Conservation (phyloP, 2,113 vertebrate genomes). For the Pagrus major region DNA sequence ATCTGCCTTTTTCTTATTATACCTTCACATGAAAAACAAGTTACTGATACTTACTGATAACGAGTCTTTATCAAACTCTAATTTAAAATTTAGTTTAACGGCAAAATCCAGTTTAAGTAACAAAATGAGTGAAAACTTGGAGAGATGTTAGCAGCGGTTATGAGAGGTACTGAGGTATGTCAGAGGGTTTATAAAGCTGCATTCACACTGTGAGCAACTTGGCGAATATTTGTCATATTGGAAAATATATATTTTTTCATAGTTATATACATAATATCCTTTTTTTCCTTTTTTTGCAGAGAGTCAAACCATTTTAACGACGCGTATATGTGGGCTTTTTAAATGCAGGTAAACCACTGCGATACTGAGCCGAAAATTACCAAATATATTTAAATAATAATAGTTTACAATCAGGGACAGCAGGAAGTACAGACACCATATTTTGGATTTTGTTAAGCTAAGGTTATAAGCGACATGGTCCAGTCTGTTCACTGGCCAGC, state of each 20-base stretch:
- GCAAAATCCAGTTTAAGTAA: not conserved
- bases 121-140: not conserved
- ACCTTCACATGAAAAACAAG: slow-evolving; percentile 1
- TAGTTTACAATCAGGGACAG: not conserved
- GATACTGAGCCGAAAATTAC: too few species aligned
- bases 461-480: not conserved
- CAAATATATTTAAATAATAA: too few species aligned
- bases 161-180: not conserved
- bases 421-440: not conserved
- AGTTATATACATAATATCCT: too few species aligned
- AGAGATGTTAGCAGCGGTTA: slow-evolving; percentile 4
- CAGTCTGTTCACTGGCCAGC: not conserved
- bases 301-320: too few species aligned
- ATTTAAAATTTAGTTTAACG: slow-evolving; percentile 8
- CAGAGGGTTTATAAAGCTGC: not conserved
- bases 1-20: slow-evolving; percentile 30
- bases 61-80: not conserved
- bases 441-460: not conserved
- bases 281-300: too few species aligned
- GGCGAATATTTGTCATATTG: too few species aligned
- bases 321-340: too few species aligned
- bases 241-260: too few species aligned
- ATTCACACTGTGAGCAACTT: slow-evolving; percentile 10
- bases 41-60: slow-evolving; percentile 4
- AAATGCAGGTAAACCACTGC: too few species aligned